Base-by-base conservation (phyloP, 2,888 invertebrate genomes). In the Phania funesta region DNA sequence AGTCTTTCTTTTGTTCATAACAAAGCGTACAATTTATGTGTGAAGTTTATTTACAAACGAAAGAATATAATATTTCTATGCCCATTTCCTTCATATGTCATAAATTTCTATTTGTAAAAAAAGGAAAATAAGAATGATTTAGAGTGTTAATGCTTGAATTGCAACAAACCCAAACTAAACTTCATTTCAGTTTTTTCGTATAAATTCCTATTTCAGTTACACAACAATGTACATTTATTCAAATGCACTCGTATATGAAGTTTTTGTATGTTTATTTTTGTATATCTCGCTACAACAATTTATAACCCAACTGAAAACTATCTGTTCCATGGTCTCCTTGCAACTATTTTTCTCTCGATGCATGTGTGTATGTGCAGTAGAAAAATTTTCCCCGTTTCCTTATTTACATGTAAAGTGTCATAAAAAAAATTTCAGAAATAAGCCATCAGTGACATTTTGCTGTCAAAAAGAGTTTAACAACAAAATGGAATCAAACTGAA, bases 391-490 rank as follows among this genome's bases (percentile, higher is more conserved):
- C 18, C 13, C 22, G 32, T 13, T 32, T 52, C 54, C 71, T 64
- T 75, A 75, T 80, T 70, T 75, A 48, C 68, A 75, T 70, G 68
- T 58, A 60, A 58, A 76, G 60, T 67, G 76, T 71, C 80, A 81
- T 76, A 80, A 73, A 80, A 81, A 80, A 44, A 44, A 8, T 67
- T 48, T 71, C 52, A 73, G 62, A 81, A 81, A 81, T 81, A 81
- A 81, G 80, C 76, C 71, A 76, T 76, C 71, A 76, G 76, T 76
- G 71, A 54, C 65, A 81, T 76, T 76, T 81, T 67, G 35, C 44
- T 76, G 60, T 76, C 75, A 71, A 35, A 77, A 58, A 76, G 46
- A 80, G 76, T 80, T 80, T 65, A 80, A 54, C 75, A 80, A 67
- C 44, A 22, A 38, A 32, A 65, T 22, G 52, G 11, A 52, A 24